Conservation (phyloP, 1,140 invertebrate species). For the Papilio aristodemus region DNA sequence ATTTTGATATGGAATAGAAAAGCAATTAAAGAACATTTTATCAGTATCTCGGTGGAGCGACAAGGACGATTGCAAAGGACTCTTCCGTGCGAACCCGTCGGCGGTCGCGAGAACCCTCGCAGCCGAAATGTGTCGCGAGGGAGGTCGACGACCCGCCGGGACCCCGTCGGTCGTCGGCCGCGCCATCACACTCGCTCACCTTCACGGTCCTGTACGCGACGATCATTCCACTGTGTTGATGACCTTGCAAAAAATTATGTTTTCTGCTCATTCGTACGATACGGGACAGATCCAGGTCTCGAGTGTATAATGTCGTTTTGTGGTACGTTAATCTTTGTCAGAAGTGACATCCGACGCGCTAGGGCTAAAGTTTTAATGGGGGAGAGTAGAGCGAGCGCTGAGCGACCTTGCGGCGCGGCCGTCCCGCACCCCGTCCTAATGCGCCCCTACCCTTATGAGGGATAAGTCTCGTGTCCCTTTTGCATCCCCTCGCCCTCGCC, state of each 20-base stretch:
- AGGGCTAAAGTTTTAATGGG: neutral
- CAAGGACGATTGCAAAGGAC: neutral
- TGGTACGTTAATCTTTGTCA: neutral
- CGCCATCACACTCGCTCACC: neutral
- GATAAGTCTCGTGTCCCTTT: no score
- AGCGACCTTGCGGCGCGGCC: neutral
- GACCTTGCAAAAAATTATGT: constrained; percentile 15
- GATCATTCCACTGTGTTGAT: neutral
- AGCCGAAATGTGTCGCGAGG: constrained; percentile 2
- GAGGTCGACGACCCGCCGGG: neutral
- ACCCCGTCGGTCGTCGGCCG: neutral
- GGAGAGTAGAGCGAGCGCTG: neutral
- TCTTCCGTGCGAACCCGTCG: constrained; percentile 34
- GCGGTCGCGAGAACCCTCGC: constrained; percentile 47
- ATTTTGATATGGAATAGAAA: neutral
- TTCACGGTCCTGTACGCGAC: neutral
- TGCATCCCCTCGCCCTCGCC: neutral
- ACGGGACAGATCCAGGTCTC: neutral
- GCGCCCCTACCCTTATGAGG: no score
- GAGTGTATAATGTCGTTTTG: neutral
- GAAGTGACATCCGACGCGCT: neutral
- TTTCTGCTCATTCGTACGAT: neutral
- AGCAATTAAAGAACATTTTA: neutral
- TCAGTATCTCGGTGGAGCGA: no score
- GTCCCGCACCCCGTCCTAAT: neutral